Conservation (phyloP, 2,113 vertebrate species). For the Triplophysa dalaica region DNA sequence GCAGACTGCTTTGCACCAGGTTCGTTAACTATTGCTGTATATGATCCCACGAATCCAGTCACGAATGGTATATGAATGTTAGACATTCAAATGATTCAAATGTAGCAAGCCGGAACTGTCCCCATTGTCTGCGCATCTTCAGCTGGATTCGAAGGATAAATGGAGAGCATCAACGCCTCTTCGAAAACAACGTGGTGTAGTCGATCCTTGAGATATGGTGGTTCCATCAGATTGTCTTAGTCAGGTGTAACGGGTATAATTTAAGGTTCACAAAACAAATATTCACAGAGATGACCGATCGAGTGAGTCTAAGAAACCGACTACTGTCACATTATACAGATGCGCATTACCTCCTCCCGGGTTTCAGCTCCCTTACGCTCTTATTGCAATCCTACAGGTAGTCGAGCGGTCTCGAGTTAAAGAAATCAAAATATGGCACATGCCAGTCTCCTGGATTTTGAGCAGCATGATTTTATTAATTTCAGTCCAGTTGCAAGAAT, state of each 20-base stretch:
- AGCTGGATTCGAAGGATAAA: constrained; percentile 22
- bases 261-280: background rate
- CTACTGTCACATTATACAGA: constrained; percentile 13
- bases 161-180: constrained; percentile 24
- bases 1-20: constrained; percentile 17
- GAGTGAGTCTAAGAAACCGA: background rate
- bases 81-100: constrained; percentile 7
- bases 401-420: constrained; percentile 38
- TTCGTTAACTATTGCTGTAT: constrained; percentile 22
- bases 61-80: background rate
- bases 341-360: constrained; percentile 30
- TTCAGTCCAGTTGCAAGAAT: background rate
- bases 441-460: background rate
- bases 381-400: constrained; percentile 55
- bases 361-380: constrained; percentile 13
- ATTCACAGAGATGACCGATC: background rate
- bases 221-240: constrained; percentile 5
- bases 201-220: constrained; percentile 18
- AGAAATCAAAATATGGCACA: constrained; percentile 2
- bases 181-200: background rate
- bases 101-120: background rate
- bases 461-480: background rate
- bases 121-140: constrained; percentile 1
- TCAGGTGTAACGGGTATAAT: background rate
- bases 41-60: constrained; percentile 13